Percentiles rank a stretch among this genome's conserved stretches.
phyloP scores from a whole-genome alignment of 2,888 invertebrate genomes.

The Melanchra persicariae region DNA sequence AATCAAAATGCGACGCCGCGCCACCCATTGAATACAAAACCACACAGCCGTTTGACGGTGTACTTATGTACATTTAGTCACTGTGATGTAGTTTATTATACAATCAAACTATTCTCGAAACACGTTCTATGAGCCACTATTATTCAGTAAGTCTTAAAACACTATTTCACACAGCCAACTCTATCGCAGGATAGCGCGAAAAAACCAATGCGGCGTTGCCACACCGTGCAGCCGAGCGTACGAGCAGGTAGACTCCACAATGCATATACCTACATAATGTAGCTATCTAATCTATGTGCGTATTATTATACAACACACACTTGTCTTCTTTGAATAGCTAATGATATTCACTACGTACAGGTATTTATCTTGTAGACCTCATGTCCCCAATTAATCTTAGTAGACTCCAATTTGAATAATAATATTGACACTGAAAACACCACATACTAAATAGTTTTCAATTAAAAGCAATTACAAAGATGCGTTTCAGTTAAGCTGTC shows the following conservation, averaged over 20 bases:
- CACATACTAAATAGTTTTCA: constrained; percentile 24
- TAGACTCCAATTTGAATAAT: constrained; percentile 79
- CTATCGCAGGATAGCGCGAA: constrained; percentile 86
- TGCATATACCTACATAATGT: constrained; percentile 78
- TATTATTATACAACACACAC: constrained; percentile 87
- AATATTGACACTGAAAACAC: constrained; percentile 57
- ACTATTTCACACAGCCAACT: constrained; percentile 81
- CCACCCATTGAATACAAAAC: constrained; percentile 77
- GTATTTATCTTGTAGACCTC: constrained; percentile 76
- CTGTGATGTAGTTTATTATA: constrained; percentile 76
- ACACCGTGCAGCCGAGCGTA: constrained; percentile 86
- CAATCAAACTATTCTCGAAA: constrained; percentile 78
- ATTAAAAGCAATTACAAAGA: neutral
- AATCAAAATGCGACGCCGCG: constrained; percentile 81
- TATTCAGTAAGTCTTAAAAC: constrained; percentile 78
- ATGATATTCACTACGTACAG: constrained; percentile 67
- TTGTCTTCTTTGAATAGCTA: constrained; percentile 80
- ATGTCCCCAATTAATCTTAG: constrained; percentile 81
- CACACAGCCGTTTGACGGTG: constrained; percentile 72
- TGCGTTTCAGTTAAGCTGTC: constrained; percentile 8
- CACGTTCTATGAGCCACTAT: constrained; percentile 75
- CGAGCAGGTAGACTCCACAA: constrained; percentile 86
- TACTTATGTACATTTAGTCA: constrained; percentile 73
- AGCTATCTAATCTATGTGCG: constrained; percentile 73
- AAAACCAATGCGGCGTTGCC: constrained; percentile 89